These are phyloP conservation scores for Tenthredo amoena DNA, from an alignment of 2,888 invertebrate species.

Conservation along the genomic window DNA sequence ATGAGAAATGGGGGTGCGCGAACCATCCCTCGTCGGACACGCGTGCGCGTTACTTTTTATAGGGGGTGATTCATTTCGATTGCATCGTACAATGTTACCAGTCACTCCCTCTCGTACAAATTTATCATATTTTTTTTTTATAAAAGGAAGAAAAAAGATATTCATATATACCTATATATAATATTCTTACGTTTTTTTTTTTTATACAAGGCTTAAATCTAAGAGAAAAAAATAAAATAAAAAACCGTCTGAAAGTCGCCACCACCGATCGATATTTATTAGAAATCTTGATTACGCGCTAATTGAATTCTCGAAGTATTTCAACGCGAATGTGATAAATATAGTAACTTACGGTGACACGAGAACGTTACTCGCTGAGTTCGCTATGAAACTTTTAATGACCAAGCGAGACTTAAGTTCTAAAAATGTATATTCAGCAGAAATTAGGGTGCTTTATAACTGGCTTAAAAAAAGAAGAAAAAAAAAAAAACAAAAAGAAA, in stretches of 20 bases:
- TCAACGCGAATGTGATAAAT: not conserved
- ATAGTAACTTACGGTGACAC: not conserved
- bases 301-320: not conserved
- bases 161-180: no score
- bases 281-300: not conserved
- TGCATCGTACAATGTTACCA: slow-evolving; percentile 37
- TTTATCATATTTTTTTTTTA: slow-evolving; percentile 9
- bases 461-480: not conserved
- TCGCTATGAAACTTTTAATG: not conserved
- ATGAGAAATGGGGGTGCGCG: slow-evolving; percentile 52
- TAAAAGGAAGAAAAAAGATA: not conserved
- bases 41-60: slow-evolving; percentile 39
- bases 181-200: no score
- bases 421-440: not conserved
- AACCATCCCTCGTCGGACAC: slow-evolving; percentile 40
- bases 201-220: no score
- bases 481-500: not conserved
- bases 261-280: no score
- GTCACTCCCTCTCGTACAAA: slow-evolving; percentile 12
- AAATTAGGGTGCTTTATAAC: not conserved
- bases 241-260: no score
- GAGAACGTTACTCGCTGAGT: not conserved
- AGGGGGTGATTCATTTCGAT: slow-evolving; percentile 39
- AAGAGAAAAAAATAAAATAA: no score
- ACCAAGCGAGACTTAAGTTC: not conserved